Evolutionary conservation across 2,113 vertebrate genomes (phyloP), one percentile per base, ranked within the genome.

Genomic region (Sinosuthora webbiana): DNA sequence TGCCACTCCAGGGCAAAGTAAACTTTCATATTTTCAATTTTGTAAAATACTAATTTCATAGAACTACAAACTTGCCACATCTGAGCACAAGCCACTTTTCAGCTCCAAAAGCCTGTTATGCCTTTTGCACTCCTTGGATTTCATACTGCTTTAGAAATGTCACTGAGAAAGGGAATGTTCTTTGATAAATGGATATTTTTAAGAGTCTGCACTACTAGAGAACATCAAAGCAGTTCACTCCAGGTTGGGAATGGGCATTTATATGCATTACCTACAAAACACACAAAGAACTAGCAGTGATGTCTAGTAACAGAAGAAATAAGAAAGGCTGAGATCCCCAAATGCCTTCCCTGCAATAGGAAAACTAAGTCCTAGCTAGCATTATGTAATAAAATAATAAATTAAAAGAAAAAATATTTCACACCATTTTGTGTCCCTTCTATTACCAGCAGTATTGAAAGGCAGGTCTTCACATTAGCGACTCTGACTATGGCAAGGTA

Each of bases 1-100:
- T 64, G 55, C 44, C 70, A 91, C 71, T 59, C 35, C 18, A 3
- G 28, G 70, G 70, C 90, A 95, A 81, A 62, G 33, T 65, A 93
- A 95, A 95, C 75, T 65, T 95, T 24, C 37, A 57, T 41, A 94
- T 73, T 76, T 81, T 63, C 45, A 41, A 23, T 75, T 94, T 47
- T 84, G 64, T 28, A 89, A 59, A 96, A 94, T 49, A 59, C 15
- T 92, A 84, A 83, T 86, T 83, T 95, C 91, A 94, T 89, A 71
- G 84, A 96, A 96, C 85, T 84, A 65, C 0, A 0, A 87, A 68
- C 18, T 85, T 24, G 14, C 3, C 15, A 25, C 7, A 88, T 30
- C 50, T 0, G 3, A 78, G 52, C 39, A 80, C 13, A 83, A 69
- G n/a, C 16, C 30, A 59, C 50, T 93, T 82, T 56, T 52, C 24